Percentiles rank a stretch among this genome's conserved stretches.
These are phyloP conservation scores for Sterna hirundo DNA, from an alignment of 2,113 vertebrate genomes.

Conservation along the genomic window DNA sequence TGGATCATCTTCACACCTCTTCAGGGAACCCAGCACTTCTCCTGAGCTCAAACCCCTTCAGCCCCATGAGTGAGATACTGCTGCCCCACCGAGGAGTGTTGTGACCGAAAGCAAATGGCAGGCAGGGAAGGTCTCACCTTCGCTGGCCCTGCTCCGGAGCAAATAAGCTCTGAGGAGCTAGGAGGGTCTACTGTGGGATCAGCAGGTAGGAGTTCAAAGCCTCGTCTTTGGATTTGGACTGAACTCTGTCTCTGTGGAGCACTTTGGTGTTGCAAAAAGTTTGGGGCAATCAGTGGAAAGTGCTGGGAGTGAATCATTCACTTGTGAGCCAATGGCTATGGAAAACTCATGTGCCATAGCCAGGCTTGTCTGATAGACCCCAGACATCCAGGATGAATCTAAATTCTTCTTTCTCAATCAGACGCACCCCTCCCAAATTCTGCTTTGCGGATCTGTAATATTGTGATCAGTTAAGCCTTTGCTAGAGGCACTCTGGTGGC, in stretches of 20 bases:
- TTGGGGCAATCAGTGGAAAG: neutral
- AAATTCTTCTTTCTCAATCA: neutral
- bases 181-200: neutral
- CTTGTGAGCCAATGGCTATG: neutral
- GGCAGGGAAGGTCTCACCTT: rapidly evolving
- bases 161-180: neutral
- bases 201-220: neutral
- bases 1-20: neutral
- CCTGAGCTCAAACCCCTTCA: neutral
- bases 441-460: neutral
- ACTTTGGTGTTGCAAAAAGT: neutral
- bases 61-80: neutral
- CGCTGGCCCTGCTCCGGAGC: neutral
- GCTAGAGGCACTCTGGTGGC: neutral
- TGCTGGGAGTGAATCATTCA: neutral
- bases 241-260: neutral
- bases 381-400: neutral
- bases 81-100: neutral
- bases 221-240: neutral
- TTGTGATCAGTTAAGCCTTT: neutral
- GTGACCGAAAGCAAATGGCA: neutral
- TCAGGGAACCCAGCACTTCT: neutral
- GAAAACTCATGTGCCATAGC: neutral
- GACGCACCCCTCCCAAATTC: neutral
- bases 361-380: neutral